Evolutionary conservation across 2,797 vertebrate genomes (phyloP), one percentile per base, ranked within the genome.

Genomic region (Chelon auratus): DNA sequence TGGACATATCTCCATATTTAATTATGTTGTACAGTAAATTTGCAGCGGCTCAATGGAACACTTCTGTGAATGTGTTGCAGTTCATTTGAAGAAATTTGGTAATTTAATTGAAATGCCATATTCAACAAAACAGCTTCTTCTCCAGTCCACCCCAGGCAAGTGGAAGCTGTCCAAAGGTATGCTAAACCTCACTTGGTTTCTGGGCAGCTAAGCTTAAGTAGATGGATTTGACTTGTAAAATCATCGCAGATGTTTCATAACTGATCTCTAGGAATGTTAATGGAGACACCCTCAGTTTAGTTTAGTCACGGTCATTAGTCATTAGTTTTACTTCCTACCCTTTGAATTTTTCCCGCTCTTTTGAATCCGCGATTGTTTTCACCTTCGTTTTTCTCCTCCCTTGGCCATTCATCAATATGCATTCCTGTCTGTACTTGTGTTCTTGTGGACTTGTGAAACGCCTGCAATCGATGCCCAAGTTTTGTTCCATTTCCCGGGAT

Each of bases 181-280:
- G n/a, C 22, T 66, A 40, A 13, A 40, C 39, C 1, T 40, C 10
- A n/a, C 45, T 65, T n/a, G 14, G 13, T 64, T 33, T 18, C 53
- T 47, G 4, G 3, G 15, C 33, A 18, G 4, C 22, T 17, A 18
- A 42, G 14, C 36, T 40, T 3, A 33, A 33, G 54, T 62, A 47
- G 5, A 62, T 69, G 39, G 39, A 11, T 10, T 40, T 50, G 33
- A 66, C 45, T 37, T 55, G 12, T 59, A 43, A 61, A 73, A 56
- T 36, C 2, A 53, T 26, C 60, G 9, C 58, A 77, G 54, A 63
- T 59, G 72, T 59, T 60, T 45, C 8, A 39, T 56, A 50, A 56
- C 54, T 58, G 26, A 26, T 26, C 24, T 26, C 24, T 0, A 26
- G 24, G 24, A 26, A 26, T 26, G 24, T 64, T 12, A 56, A 33